These are phyloP conservation scores for Falco berigora DNA, from an alignment of 2,797 vertebrate genomes.

Conservation along the genomic window DNA sequence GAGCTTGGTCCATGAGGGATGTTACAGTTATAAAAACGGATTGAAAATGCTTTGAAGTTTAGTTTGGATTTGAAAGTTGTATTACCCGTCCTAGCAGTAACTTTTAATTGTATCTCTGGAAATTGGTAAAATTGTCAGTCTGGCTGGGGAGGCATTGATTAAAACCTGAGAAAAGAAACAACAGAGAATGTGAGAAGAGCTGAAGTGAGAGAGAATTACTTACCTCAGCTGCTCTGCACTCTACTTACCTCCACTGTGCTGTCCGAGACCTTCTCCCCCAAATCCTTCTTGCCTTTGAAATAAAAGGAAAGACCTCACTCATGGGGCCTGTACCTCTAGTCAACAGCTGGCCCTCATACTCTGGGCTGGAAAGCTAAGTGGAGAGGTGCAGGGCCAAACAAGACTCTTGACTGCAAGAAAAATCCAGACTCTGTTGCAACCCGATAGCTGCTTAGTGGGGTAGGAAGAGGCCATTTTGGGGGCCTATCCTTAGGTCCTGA, in stretches of 20 bases:
- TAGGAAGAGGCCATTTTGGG: neutral
- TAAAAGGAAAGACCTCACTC: conserved; percentile 57
- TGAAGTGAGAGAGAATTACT: conserved; percentile 72
- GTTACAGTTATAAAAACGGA: conserved; percentile 66
- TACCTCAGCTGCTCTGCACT: conserved; percentile 73
- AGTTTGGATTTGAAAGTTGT: conserved; percentile 73
- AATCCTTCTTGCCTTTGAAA: conserved; percentile 88
- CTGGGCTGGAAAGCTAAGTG: neutral
- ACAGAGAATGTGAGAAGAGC: conserved; percentile 79
- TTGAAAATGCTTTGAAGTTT: conserved; percentile 70
- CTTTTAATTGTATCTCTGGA: conserved; percentile 83
- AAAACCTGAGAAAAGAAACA: conserved; percentile 84
- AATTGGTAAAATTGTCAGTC: conserved; percentile 83
- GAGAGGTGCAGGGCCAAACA: neutral
- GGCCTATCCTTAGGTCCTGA: neutral
- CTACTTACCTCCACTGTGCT: conserved; percentile 96
- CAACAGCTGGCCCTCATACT: neutral
- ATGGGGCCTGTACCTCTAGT: neutral
- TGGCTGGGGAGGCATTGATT: conserved; percentile 84
- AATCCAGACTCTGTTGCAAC: neutral
- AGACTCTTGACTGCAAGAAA: neutral
- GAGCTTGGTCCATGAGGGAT: conserved; percentile 69
- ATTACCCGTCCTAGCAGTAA: conserved; percentile 80
- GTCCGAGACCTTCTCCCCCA: conserved; percentile 85
- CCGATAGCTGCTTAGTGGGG: neutral